Conservation (phyloP, 2,113 vertebrate species). For the Labeo catla region DNA sequence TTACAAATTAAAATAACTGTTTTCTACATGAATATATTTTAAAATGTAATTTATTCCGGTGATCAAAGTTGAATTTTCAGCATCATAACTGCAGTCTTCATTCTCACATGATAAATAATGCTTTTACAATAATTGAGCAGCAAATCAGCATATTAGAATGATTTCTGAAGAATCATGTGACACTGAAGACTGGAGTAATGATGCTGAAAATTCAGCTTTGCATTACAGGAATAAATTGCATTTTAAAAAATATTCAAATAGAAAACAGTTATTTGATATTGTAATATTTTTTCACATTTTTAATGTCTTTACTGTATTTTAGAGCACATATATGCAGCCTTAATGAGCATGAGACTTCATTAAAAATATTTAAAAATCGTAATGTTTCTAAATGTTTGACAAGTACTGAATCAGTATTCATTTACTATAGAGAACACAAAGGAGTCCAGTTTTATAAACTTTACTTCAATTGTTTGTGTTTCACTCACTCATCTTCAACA, state of each 20-base stretch:
- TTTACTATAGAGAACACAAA: not conserved
- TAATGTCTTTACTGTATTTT: not conserved
- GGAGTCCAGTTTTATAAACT: not conserved
- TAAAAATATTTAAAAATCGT: no score
- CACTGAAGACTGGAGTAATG: not conserved
- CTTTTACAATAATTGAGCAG: not conserved
- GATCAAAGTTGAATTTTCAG: not conserved
- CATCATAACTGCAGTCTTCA: not conserved
- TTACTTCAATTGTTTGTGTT: not conserved
- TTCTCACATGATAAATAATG: not conserved
- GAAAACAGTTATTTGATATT: not conserved
- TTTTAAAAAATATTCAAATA: not conserved
- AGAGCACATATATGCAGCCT: not conserved
- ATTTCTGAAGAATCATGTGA: not conserved
- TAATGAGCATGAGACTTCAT: no score
- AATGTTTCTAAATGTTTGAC: no score
- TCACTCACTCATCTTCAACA: not conserved
- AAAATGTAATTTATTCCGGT: no score
- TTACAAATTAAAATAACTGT: not conserved
- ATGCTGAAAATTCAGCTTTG: not conserved
- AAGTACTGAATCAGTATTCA: no score
- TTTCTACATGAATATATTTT: not conserved
- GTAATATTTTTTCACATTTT: not conserved
- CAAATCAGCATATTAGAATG: not conserved
- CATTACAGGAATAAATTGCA: not conserved